Base-by-base conservation (phyloP, 1,140 invertebrate genomes). In the Coelopa frigida region DNA sequence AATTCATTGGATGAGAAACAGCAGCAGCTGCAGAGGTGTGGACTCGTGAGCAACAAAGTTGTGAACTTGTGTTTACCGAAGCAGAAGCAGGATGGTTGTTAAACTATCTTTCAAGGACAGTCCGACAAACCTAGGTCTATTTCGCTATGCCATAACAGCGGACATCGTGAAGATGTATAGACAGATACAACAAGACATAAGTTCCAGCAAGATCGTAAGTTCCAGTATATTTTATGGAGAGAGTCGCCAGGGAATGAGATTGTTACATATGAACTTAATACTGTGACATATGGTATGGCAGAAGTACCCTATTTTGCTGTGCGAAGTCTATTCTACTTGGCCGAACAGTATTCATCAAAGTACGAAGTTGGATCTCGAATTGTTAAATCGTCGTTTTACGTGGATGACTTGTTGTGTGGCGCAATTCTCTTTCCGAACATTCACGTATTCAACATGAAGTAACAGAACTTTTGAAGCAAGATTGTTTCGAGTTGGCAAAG, bases 121-220 rank as follows among this genome's bases (percentile, higher is more conserved):
- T n/a, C n/a, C n/a, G n/a, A n/a, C n/a, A n/a, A n/a, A n/a, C n/a
- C n/a, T n/a, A n/a, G n/a, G 70, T 22, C 49, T 45, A 12, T 55
- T 66, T 40, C 44, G 47, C 22, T 54, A 62, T 33, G 60, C 57
- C 1, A 26, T 74, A 3, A 54, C 54, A 2, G 58, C 53, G 5
- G 72, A 74, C 38, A 57, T 72, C 29, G 47, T 48, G 36, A 70
- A 70, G 50, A 73, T 73, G 70, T 75, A 70, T 43, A 46, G 72
- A 5, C 70, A 72, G 51, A 56, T 73, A 17, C 22, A 47, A 42
- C 50, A 73, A 12, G 37, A 66, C n/a, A n/a, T n/a, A n/a, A n/a
- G n/a, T n/a, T n/a, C 49, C 21, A 48, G 20, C 44, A 55, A 5
- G 55, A 72, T 46, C 44, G 53, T 8, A 53, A 67, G 22, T 68